phyloP scores from a whole-genome alignment of 2,888 invertebrate genomes.

The Perizoma flavofasciatum region DNA sequence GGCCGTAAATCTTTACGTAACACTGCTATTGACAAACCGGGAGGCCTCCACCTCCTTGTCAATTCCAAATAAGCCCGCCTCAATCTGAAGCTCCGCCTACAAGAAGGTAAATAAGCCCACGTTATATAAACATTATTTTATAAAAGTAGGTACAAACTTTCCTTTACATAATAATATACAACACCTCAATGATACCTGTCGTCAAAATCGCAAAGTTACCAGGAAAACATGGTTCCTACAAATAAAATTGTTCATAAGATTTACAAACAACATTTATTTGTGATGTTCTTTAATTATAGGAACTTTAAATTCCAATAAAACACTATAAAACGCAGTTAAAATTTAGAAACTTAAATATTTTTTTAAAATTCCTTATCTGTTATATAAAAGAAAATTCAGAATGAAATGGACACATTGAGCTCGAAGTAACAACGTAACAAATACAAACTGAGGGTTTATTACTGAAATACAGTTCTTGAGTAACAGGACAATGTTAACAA shows the following conservation, averaged over 20 bases:
- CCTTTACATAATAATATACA: conserved; percentile 36
- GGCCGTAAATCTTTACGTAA: conserved; percentile 38
- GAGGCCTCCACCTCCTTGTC: conserved; percentile 76
- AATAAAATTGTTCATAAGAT: neutral
- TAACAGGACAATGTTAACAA: conserved; percentile 69
- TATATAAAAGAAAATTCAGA: conserved; percentile 29
- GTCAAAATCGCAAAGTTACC: conserved; percentile 4
- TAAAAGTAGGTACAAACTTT: conserved; percentile 62
- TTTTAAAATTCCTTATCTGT: conserved; percentile 19
- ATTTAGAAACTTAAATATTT: neutral
- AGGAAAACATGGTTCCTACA: conserved; percentile 5
- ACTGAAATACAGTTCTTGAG: conserved; percentile 51
- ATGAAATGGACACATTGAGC: conserved; percentile 34
- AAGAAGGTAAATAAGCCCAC: conserved; percentile 71
- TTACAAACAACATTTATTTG: neutral
- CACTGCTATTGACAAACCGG: conserved; percentile 68
- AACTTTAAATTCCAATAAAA: neutral
- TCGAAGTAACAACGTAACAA: conserved; percentile 40
- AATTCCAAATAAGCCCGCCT: conserved; percentile 82
- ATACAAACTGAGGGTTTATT: conserved; percentile 46
- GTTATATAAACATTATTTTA: conserved; percentile 71
- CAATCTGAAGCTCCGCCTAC: conserved; percentile 78
- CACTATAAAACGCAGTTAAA: conserved; percentile 3
- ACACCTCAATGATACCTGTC: neutral
- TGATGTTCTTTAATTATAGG: neutral